Evolutionary conservation across 2,888 invertebrate species (phyloP), one percentile per base, ranked within the genome.

Genomic region (Apocheima hispidaria): DNA sequence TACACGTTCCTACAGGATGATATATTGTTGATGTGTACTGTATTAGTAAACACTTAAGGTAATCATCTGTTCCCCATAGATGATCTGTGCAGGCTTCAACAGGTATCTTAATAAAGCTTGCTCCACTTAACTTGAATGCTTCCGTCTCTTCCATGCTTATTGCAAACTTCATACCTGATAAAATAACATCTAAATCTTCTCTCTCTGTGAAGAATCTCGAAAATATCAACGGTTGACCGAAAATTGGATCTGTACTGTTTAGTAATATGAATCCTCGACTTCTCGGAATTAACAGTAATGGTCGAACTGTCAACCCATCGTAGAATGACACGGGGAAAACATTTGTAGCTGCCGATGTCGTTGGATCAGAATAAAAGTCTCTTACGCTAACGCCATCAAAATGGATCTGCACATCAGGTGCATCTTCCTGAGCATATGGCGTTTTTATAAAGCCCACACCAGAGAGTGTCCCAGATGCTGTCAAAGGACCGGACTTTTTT

Each of bases 201-300:
- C 93, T 88, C n/a, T 94, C 93, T 0, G 93, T 93, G 58, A 95
- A 95, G 56, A 95, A 95, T 68, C 94, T 95, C 0, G 97, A 94
- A 74, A 95, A 95, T 67, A 98, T 96, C 55, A 95, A 82, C 0
- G 97, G 97, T 49, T 93, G 93, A 0, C 96, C 95, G 77, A 94
- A 94, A 53, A 95, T 77, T 0, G 97, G 97, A 86, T 97, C 95
- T 0, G 94, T 94, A 0, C 93, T 87, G 71, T 95, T 95, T 1
- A 98, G 83, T 60, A 91, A 74, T 12, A 96, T 79, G 48, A 86
- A 90, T 0, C 96, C 96, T 79, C 94, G 88, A 68, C 96, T 96
- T 75, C 93, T 93, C 0, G 96, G 96, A 41, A 88, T 86, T 20
- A 96, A 78, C 5, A 96, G 75, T 49, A 95, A 93, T 0, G 96